Evolutionary conservation across 1,140 invertebrate genomes (phyloP), one percentile per base, ranked within the genome.

Genomic region (Drepana arcuata): DNA sequence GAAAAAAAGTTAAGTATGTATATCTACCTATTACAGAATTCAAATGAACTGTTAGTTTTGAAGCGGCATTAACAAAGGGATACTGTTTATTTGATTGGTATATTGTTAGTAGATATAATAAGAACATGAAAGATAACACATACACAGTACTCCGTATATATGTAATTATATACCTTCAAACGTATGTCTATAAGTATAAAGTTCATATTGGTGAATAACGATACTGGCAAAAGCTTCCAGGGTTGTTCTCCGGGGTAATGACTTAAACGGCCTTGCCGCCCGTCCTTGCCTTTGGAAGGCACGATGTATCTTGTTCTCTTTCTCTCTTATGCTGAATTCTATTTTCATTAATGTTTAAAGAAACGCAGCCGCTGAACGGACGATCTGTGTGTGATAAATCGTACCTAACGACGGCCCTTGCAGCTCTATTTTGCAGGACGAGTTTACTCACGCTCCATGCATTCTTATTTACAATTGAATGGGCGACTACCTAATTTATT

Each of bases 381-480:
- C 43, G 66, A 62, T 68, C 43, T 34, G 48, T 53, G 35, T 45
- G 55, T 72, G 65, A 78, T 75, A 78, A 73, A 78, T 75, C 52
- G 60, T 54, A 58, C 52, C 41, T 29, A 46, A 54, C 51, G 65
- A 69, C 62, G 64, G 73, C 68, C 60, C 66, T 59, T 47, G 52
- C 63, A 58, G 63, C 48, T 43, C 49, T 51, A 46, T 60, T 60
- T 56, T 63, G 55, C 58, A 35, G 37, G 60, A 67, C 65, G 51
- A 54, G 71, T 72, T 70, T 68, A 48, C 56, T 50, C 47, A 48
- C 45, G 35, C 47, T 61, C 42, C 50, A 61, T 57, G 53, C 48
- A 64, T 66, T 69, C 75, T 71, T 68, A 68, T 67, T 63, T 55
- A 60, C 58, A 58, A 51, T 44, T 69, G 55, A 75, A 70, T 68